phyloP scores from a whole-genome alignment of 1,140 invertebrate genomes.

The Calosoma granatense region DNA sequence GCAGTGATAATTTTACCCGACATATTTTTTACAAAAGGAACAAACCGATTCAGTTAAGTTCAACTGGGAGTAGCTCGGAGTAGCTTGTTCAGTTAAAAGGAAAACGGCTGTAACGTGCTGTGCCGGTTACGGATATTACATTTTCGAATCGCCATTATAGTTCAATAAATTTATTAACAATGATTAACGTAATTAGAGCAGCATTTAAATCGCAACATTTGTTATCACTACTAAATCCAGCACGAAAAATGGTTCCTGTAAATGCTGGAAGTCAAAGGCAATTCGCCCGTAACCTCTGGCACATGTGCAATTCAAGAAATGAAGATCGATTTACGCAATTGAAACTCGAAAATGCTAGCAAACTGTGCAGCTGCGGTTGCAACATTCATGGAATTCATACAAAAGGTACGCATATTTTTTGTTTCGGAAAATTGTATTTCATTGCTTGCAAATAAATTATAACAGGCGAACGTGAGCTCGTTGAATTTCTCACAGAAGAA shows the following conservation, averaged over 20 bases:
- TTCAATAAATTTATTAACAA: too few relatives aligned
- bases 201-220: neutral
- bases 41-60: too few relatives aligned
- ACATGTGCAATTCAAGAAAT: conserved; percentile 43
- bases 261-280: conserved; percentile 39
- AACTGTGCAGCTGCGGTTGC: conserved; percentile 52
- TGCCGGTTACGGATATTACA: too few relatives aligned
- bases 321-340: conserved; percentile 21
- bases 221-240: neutral
- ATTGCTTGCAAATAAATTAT: conserved; percentile 17
- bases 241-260: neutral
- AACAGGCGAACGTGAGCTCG: conserved; percentile 72
- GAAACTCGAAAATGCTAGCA: conserved; percentile 31
- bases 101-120: too few relatives aligned
- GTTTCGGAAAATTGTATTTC: neutral
- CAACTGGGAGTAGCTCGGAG: too few relatives aligned
- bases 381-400: conserved; percentile 47
- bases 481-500: conserved; percentile 80
- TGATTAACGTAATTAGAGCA: neutral
- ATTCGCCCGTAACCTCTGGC: conserved; percentile 55
- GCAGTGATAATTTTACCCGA: too few relatives aligned
- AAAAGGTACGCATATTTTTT: conserved; percentile 47
- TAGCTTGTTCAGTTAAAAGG: too few relatives aligned
- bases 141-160: too few relatives aligned
- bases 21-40: too few relatives aligned